A percentile compares a stretch with the other conserved stretches of the same genome.
Evolutionary conservation across 2,888 invertebrate species (phyloP).

Genomic region (Lasioglossum leucozonium): DNA sequence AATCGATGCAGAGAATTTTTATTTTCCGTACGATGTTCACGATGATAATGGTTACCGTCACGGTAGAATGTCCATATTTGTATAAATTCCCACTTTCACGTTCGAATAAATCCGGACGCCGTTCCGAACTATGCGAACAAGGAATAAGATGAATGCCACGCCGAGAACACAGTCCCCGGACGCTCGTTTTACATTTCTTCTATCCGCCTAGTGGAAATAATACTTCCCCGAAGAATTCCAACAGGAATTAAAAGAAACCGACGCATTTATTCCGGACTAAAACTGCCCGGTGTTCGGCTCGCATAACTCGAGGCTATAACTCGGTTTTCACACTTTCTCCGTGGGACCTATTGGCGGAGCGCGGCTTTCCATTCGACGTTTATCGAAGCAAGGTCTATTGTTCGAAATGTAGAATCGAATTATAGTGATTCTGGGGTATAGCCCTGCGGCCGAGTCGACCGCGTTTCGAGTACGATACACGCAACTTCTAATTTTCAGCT

Average conservation of each 20-base stretch:
- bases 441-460: background rate
- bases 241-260: conserved; percentile 18
- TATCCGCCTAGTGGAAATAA: conserved; percentile 1
- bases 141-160: background rate
- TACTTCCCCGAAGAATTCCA: conserved; percentile 11
- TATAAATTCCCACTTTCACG: background rate
- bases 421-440: background rate
- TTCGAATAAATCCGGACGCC: background rate
- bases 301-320: conserved; percentile 11
- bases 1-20: background rate
- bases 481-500: background rate
- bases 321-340: conserved; percentile 26
- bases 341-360: background rate
- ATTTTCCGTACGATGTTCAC: background rate
- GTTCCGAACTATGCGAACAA: background rate
- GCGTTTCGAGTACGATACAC: background rate
- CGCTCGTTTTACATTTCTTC: conserved; percentile 12
- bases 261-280: conserved; percentile 8
- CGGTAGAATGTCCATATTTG: background rate
- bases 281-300: background rate
- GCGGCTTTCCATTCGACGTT: background rate
- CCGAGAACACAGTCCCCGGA: background rate
- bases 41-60: background rate
- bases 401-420: background rate
- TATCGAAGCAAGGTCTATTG: background rate